Base-by-base conservation (phyloP, 2,113 vertebrate genomes). In the Psittacara wagleri region DNA sequence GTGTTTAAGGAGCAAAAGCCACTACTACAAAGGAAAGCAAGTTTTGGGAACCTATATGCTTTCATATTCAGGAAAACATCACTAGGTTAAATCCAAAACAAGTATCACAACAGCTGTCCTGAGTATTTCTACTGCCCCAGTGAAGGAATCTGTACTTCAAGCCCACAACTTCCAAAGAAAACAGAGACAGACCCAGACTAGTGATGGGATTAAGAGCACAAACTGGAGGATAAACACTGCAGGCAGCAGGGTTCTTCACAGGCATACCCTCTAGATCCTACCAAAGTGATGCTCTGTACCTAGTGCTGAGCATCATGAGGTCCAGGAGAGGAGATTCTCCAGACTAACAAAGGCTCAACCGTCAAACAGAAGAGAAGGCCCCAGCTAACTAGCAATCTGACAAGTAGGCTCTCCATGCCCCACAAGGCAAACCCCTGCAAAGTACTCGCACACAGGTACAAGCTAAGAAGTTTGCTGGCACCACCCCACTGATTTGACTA, bases 331-430 rank as follows among this genome's bases (percentile, higher is more conserved):
- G 15, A 20, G 12, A 67, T 46, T 25, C 63, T 74, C 62, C 48
- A 72, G 41, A 54, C 37, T 92, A 79, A 61, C 33, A 62, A 88
- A 91, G 41, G 37, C 4, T 31, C 52, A 37, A 29, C 22, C 85
- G 89, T 17, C 24, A 61, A 83, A 63, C 4, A 66, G 29, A 84
- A 74, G 23, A 66, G 35, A 86, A 74, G 20, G 46, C 6, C 28
- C 24, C 37, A 57, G 15, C 44, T 76, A 23, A 52, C 29, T 44
- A 62, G 59, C 49, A 87, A 24, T 24, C 46, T 55, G 33, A 55
- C 37, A 49, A 43, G 16, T 0, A 83, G 35, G 28, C 15, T 46
- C 2, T 0, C 37, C 37, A 19, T 0, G 1, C 22, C 46, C 19
- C 35, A 48, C 22, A 35, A 74, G 39, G 59, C 22, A 90, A 86